Base-by-base conservation (phyloP, 1,140 invertebrate species). In the Planococcus citri region DNA sequence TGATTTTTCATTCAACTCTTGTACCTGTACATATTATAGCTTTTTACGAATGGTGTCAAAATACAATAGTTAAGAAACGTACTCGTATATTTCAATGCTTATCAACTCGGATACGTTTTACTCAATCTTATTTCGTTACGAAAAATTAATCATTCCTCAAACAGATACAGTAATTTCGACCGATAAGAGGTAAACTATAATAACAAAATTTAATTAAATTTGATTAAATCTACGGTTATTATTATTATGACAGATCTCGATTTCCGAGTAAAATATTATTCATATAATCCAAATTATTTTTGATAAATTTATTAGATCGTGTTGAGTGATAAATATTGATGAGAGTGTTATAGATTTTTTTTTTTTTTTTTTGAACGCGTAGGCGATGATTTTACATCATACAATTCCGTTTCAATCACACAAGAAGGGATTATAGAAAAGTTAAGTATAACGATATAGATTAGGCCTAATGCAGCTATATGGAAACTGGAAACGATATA, bases 371-470 rank as follows among this genome's bases (percentile, higher is more conserved):
- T 51, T 51, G 41, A 51, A 17, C 4, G 17, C 41, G 41, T 51
- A 51, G 41, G 41, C 41, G 41, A 51, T 51, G 41, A 51, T 51
- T 51, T 51, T 51, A 51, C 6, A 51, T 51, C 41, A 51, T 51
- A 51, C 3, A 14, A 17, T 51, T 51, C 41, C 3, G n/a, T 9
- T 51, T 51, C 41, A 51, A 51, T 51, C 41, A 51, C 41, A 51
- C 6, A 6, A 51, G 6, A 51, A n/a, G 17, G 41, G 41, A 51
- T 51, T 51, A 51, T 51, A n/a, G 41, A 51, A 20, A 51, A 51
- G 17, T 51, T 51, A 51, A 51, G 17, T 51, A 51, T 51, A n/a
- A 51, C 4, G 41, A 51, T 51, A 51, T 51, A 51, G 41, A 51
- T 51, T 51, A 51, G 41, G 41, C 41, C 41, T 51, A 51, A 51